A percentile compares a stretch with the other conserved stretches of the same genome.
These are phyloP conservation scores for Scalopus aquaticus DNA, from an alignment of 2,113 vertebrate genomes.

Conservation along the genomic window DNA sequence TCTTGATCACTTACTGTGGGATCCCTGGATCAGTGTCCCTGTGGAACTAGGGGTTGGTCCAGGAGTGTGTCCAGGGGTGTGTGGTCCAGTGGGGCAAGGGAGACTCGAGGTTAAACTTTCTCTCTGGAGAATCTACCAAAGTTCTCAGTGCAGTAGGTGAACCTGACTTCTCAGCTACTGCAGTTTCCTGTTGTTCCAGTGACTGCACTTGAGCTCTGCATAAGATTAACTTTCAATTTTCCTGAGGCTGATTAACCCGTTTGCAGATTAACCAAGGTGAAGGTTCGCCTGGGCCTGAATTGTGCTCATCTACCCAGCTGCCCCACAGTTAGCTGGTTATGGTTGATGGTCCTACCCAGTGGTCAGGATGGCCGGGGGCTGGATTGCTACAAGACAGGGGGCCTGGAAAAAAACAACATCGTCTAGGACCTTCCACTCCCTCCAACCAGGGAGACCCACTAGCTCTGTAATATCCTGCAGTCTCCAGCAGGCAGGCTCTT, in stretches of 20 bases:
- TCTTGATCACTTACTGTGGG: not conserved
- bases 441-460: not conserved
- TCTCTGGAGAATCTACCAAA: not conserved
- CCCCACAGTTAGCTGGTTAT: not conserved
- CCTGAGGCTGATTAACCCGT: constrained; percentile 31
- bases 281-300: constrained; percentile 32
- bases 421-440: not conserved
- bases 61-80: not conserved
- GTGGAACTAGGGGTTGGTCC: too few relatives aligned
- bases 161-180: not conserved
- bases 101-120: not conserved
- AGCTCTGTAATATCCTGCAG: rapidly evolving
- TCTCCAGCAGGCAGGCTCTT: not conserved
- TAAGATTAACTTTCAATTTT: constrained; percentile 50
- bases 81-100: not conserved
- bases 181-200: not conserved
- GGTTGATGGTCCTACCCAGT: not conserved
- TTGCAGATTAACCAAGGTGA: constrained; percentile 70
- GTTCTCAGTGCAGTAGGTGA: not conserved
- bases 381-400: not conserved
- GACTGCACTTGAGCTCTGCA: constrained; percentile 35
- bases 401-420: not conserved
- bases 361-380: not conserved
- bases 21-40: not conserved
- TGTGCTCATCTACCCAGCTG: not conserved